Conservation (phyloP, 2,113 vertebrate genomes). For the Galeopterus variegatus region DNA sequence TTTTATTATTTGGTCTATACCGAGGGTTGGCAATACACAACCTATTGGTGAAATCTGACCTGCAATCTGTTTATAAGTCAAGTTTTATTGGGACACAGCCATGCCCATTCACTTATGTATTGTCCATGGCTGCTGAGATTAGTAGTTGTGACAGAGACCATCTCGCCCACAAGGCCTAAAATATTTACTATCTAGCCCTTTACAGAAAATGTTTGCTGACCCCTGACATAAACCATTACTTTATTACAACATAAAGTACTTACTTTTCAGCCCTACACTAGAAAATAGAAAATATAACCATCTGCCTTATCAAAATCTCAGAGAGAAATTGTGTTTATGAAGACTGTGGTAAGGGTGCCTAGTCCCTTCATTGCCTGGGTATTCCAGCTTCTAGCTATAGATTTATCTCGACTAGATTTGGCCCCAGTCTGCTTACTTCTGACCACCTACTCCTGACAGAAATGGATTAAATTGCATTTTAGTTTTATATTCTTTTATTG, state of each 20-base stretch:
- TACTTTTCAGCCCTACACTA: neutral
- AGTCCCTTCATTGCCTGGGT: neutral
- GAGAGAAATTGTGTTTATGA: neutral
- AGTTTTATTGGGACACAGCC: neutral
- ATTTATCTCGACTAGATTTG: neutral
- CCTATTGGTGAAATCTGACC: neutral
- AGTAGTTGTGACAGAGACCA: neutral
- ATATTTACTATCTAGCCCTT: constrained; percentile 36
- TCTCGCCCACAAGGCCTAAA: neutral
- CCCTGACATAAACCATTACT: neutral
- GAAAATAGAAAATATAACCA: neutral
- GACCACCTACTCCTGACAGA: neutral
- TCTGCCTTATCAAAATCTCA: constrained; percentile 5
- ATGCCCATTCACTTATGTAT: neutral
- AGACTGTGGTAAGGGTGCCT: neutral
- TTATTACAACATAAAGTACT: neutral
- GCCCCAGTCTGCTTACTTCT: neutral
- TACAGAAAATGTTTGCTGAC: constrained; percentile 11
- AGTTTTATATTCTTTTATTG: neutral
- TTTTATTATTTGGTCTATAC: neutral
- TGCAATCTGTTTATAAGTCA: neutral
- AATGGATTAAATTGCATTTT: constrained; percentile 19
- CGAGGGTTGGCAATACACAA: neutral
- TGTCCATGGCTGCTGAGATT: neutral
- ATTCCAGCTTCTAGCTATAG: neutral